phyloP scores from a whole-genome alignment of 2,113 vertebrate genomes.

The Cyphotilapia sp. region DNA sequence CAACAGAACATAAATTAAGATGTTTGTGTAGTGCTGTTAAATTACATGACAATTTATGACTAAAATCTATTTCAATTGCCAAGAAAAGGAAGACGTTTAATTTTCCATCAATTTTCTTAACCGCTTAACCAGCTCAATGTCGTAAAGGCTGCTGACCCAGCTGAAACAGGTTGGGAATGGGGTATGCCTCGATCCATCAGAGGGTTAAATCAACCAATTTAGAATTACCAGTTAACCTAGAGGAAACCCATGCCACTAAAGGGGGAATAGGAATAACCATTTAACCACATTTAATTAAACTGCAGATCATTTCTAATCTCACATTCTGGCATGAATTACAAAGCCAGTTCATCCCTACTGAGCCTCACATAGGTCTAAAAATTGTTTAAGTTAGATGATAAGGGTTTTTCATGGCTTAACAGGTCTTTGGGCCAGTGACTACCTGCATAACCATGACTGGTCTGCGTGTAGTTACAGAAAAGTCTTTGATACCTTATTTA shows the following conservation, averaged over 20 bases:
- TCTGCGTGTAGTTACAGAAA: neutral
- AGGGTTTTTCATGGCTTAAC: neutral
- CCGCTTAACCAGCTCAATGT: neutral
- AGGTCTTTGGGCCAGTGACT: neutral
- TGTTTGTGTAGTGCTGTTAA: neutral
- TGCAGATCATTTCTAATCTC: neutral
- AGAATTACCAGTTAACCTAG: neutral
- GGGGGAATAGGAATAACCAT: neutral
- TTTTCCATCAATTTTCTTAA: neutral
- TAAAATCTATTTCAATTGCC: neutral
- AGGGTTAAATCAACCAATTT: neutral
- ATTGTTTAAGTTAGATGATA: fast-evolving
- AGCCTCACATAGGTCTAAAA: neutral
- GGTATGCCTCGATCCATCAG: neutral
- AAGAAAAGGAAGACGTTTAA: neutral
- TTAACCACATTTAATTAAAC: neutral
- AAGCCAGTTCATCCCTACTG: neutral
- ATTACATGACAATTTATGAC: neutral
- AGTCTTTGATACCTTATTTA: neutral
- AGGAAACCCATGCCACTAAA: neutral
- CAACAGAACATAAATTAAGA: neutral
- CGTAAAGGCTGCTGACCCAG: neutral
- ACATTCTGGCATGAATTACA: neutral
- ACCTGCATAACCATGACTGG: neutral
- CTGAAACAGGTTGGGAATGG: neutral